A percentile compares a stretch with the other conserved stretches of the same genome.
phyloP scores from a whole-genome alignment of 2,113 vertebrate genomes.

The Connochaetes taurinus region DNA sequence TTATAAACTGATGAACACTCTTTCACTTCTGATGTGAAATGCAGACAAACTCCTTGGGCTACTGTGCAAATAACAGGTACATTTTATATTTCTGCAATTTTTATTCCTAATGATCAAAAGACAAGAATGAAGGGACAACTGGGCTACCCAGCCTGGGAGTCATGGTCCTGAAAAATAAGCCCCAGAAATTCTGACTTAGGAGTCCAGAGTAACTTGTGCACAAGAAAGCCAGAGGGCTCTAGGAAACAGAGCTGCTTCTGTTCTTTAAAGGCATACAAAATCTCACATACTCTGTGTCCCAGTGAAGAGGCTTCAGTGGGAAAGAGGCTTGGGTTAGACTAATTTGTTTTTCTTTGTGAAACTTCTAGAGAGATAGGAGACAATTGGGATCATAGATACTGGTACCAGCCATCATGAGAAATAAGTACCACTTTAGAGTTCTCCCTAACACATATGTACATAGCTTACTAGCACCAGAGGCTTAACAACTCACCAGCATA shows the following conservation, averaged over 20 bases:
- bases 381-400: background rate
- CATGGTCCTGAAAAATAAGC: background rate
- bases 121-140: background rate
- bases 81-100: background rate
- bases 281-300: background rate
- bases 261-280: background rate
- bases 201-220: background rate
- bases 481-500: background rate
- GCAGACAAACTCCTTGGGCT: background rate
- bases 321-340: background rate
- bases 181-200: background rate
- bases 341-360: background rate
- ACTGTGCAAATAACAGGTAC: background rate
- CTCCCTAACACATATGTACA: background rate
- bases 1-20: too few relatives aligned
- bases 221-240: background rate
- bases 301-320: background rate
- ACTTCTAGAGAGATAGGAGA: background rate
- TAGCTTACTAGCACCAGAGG: background rate
- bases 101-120: background rate
- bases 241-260: background rate
- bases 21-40: background rate
- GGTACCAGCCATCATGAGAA: background rate
- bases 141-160: background rate
- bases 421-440: background rate